Conservation (phyloP, 2,113 vertebrate genomes). For the Sapajus apella region DNA sequence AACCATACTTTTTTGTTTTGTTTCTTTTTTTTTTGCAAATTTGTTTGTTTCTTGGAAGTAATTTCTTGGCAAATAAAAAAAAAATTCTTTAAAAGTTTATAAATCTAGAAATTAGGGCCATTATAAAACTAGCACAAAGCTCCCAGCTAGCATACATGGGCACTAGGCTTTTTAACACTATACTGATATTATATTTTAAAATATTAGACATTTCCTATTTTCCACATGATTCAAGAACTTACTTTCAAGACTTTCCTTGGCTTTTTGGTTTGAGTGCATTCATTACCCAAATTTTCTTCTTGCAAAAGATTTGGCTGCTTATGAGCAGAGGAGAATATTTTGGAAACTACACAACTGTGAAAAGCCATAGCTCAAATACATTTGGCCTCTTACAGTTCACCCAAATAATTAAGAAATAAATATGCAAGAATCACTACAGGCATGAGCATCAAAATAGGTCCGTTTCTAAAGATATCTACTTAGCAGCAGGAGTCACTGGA, state of each 20-base stretch:
- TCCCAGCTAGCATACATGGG: neutral
- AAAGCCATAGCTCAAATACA: neutral
- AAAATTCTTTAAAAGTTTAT: neutral
- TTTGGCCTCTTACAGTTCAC: neutral
- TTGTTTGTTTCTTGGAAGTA: neutral
- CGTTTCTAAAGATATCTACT: neutral
- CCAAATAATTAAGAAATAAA: constrained; percentile 1
- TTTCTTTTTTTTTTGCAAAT: neutral
- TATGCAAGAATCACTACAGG: neutral
- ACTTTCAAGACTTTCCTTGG: neutral
- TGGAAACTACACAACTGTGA: neutral
- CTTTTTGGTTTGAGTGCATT: neutral
- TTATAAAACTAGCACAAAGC: neutral
- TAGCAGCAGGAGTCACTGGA: neutral
- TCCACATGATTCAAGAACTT: neutral
- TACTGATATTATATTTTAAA: neutral
- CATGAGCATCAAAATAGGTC: neutral
- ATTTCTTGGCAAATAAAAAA: neutral
- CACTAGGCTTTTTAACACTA: neutral
- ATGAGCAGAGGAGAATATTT: neutral
- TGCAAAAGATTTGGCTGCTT: neutral
- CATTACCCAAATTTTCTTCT: neutral
- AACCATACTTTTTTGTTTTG: neutral
- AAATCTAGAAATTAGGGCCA: neutral
- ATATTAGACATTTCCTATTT: neutral